Evolutionary conservation across 2,113 vertebrate genomes (phyloP), one percentile per base, ranked within the genome.

Genomic region (Gymnobelideus leadbeateri): DNA sequence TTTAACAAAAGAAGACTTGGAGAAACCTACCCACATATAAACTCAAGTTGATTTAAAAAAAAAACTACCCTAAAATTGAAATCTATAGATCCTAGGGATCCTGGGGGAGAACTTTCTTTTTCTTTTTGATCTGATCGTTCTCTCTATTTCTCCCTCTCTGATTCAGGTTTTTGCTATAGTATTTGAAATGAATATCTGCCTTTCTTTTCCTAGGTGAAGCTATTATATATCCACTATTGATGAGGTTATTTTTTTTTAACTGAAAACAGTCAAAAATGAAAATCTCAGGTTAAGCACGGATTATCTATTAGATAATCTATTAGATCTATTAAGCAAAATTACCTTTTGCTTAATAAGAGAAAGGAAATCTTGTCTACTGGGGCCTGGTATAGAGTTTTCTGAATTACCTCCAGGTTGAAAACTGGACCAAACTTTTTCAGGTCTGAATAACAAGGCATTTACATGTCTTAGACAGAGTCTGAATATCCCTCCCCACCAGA

Each of bases 191-290:
- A 91, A 52, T n/a, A n/a, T 24, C 25, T 0, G 25, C 4, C 91
- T 91, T 89, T 91, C 50, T 53, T 54, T 28, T 91, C 90, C 92
- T 9, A 77, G 96, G 77, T 46, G 28, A 95, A 91, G 55, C 47
- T 68, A 94, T 93, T 89, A 51, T 51, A 77, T 53, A 93, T 91
- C 47, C 25, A 53, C 93, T 91, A 92, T 90, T 89, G 92, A 46
- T 46, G 19, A 8, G 37, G 25, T 94, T 91, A 10, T 1, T 8
- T 68, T 61, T 91, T 96, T 92, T 77, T 94, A 92, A 46, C 0
- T 49, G 94, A 97, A 97, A 97, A 95, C 90, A 92, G 96, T 94
- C 89, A 95, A 92, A 96, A 92, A 93, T 92, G 95, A 97, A 97
- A 97, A 96, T 54, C 61, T 95, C 90, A 93, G 61, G 47, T 94